Conservation (phyloP, 2,113 vertebrate genomes). For the Heptranchias perlo region DNA sequence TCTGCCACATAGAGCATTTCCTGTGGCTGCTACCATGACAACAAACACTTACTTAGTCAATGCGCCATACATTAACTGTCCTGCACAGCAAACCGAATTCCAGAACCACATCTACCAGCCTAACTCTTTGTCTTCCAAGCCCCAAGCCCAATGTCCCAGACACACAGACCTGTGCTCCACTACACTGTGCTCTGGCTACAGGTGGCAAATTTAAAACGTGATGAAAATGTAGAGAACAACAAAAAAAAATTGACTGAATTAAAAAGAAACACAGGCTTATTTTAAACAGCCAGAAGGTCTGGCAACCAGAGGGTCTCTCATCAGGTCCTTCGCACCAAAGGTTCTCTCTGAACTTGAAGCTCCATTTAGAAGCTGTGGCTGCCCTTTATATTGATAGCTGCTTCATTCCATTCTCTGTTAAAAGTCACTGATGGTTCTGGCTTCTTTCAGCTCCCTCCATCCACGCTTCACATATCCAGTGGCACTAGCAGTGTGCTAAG, state of each 20-base stretch:
- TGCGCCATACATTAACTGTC: neutral
- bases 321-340: neutral
- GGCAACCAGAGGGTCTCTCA: neutral
- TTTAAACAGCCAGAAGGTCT: neutral
- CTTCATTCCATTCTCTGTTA: neutral
- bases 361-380: neutral
- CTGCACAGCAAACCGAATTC: neutral
- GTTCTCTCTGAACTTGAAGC: neutral
- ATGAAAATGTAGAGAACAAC: neutral
- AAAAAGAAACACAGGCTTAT: neutral
- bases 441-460: neutral
- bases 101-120: neutral
- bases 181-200: neutral
- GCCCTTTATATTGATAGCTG: neutral
- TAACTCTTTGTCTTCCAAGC: neutral
- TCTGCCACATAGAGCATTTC: neutral
- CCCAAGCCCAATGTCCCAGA: neutral
- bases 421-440: neutral
- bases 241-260: neutral
- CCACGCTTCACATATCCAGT: neutral
- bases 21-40: neutral
- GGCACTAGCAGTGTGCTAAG: neutral
- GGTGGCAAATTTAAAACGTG: constrained; percentile 7
- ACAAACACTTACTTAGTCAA: neutral
- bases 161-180: neutral